Percentiles rank a stretch among this genome's conserved stretches.
Conservation (phyloP, 1,140 invertebrate species). For the Zaprionus taronus region DNA sequence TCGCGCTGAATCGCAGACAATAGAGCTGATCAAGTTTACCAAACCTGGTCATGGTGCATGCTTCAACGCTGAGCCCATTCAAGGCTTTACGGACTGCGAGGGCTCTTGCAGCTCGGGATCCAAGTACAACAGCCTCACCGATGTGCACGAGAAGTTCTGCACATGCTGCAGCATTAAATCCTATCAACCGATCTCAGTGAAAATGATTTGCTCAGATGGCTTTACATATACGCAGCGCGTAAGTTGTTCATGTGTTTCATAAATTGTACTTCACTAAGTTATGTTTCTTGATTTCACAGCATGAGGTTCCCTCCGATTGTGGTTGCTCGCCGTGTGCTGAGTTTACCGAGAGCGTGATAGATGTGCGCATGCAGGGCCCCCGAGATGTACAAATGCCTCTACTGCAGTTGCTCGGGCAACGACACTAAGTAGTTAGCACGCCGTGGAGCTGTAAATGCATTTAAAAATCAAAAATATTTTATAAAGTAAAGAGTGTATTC, state of each 20-base stretch:
- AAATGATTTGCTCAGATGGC: constrained; percentile 77
- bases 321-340: constrained; percentile 68
- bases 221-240: constrained; percentile 61
- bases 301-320: constrained; percentile 69
- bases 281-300: constrained; percentile 39
- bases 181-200: constrained; percentile 68
- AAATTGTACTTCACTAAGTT: neutral
- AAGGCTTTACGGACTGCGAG: constrained; percentile 87
- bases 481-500: constrained; percentile 18
- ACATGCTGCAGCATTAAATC: constrained; percentile 78
- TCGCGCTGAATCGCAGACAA: constrained; percentile 85
- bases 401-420: constrained; percentile 46
- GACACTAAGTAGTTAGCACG: neutral
- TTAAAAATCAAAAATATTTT: constrained; percentile 13
- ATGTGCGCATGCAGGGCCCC: constrained; percentile 45
- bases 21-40: constrained; percentile 85
- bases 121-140: constrained; percentile 85
- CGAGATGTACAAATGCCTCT: constrained; percentile 48
- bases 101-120: constrained; percentile 88
- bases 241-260: constrained; percentile 1
- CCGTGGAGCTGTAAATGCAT: neutral
- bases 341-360: constrained; percentile 48
- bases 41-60: constrained; percentile 86
- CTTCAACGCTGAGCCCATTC: constrained; percentile 86
- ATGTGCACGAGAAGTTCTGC: constrained; percentile 77